These are phyloP conservation scores for Rhegmatorhina hoffmannsi DNA, from an alignment of 2,113 vertebrate species.

Conservation along the genomic window DNA sequence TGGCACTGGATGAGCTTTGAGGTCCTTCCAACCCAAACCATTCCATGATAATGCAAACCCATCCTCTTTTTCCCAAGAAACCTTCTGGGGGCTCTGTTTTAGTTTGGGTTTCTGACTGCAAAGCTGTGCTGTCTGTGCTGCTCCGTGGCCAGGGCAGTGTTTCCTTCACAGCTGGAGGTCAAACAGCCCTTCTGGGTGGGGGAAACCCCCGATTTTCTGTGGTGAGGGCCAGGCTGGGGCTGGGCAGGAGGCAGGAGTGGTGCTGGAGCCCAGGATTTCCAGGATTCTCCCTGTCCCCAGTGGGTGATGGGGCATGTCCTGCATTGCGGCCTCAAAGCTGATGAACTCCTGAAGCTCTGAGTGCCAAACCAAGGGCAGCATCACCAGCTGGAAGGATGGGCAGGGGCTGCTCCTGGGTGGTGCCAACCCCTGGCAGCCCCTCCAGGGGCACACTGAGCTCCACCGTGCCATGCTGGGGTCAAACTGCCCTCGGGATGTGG, in stretches of 20 bases:
- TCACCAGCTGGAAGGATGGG: background rate
- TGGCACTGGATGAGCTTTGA: background rate
- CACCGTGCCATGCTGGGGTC: background rate
- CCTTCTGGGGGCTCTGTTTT: background rate
- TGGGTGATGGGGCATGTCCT: accelerated
- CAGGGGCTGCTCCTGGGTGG: background rate
- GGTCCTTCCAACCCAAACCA: background rate
- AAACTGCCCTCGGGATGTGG: accelerated
- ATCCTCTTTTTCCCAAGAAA: background rate
- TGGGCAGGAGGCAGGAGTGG: background rate
- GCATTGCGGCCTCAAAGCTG: accelerated
- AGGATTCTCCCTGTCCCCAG: accelerated
- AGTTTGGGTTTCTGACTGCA: background rate
- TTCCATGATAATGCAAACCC: background rate
- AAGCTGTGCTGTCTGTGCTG: no score
- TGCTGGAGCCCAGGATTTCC: background rate
- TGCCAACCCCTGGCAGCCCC: background rate
- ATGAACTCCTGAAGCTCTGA: accelerated
- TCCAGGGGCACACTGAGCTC: background rate
- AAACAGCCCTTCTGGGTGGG: background rate
- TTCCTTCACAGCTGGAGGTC: no score
- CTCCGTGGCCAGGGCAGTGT: no score
- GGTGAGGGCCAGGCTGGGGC: accelerated
- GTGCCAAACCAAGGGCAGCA: background rate
- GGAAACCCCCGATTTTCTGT: no score